These are phyloP conservation scores for Lycorma delicatula DNA, from an alignment of 1,140 invertebrate genomes.

Conservation along the genomic window DNA sequence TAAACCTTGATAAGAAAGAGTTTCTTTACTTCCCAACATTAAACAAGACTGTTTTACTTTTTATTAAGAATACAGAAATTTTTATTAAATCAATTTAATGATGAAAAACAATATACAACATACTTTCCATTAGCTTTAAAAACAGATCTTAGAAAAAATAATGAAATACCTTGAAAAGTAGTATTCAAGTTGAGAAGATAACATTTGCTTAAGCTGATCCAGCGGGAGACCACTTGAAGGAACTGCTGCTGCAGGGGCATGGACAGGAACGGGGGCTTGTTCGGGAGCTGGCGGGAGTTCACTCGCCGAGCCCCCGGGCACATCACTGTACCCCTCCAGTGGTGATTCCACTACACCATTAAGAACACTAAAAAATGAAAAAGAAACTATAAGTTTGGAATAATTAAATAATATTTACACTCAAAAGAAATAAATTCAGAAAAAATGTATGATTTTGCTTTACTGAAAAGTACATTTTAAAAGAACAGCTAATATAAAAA, in stretches of 20 bases:
- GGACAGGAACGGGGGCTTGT: constrained; percentile 27
- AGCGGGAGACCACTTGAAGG: constrained; percentile 45
- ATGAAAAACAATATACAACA: too few relatives aligned
- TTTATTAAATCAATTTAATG: too few relatives aligned
- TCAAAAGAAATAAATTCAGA: background rate
- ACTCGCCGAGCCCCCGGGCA: constrained; percentile 31
- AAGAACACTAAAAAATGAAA: constrained; percentile 28
- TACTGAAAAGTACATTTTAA: too few relatives aligned
- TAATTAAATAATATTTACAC: background rate
- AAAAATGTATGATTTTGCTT: too few relatives aligned
- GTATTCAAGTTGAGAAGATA: constrained; percentile 78
- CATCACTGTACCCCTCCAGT: constrained; percentile 23
- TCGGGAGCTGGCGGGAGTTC: constrained; percentile 15
- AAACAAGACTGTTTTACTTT: too few relatives aligned
- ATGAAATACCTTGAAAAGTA: constrained; percentile 70
- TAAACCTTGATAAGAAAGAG: too few relatives aligned
- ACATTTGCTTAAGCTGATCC: constrained; percentile 67
- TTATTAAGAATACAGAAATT: too few relatives aligned
- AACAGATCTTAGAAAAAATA: too few relatives aligned
- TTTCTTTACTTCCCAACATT: too few relatives aligned
- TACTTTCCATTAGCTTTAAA: too few relatives aligned
- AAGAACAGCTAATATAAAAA: too few relatives aligned
- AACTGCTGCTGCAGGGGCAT: constrained; percentile 35
- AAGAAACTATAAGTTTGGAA: background rate
- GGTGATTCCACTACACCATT: constrained; percentile 35